Conservation (phyloP, 1,140 invertebrate species). For the Macrotrachela quadricornifera region DNA sequence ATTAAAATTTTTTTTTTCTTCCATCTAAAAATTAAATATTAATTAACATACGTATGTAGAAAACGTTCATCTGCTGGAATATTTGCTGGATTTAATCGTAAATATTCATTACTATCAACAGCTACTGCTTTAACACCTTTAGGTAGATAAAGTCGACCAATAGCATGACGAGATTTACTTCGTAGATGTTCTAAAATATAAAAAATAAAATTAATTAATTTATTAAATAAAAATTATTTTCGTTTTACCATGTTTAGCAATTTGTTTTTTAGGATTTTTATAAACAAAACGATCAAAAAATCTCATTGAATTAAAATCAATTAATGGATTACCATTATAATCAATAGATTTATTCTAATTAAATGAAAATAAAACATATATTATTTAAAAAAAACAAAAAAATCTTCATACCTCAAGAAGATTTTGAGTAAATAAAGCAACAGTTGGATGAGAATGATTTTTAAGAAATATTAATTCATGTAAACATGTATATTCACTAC, state of each 20-base stretch:
- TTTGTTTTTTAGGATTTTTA: conserved; percentile 65
- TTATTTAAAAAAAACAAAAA: conserved; percentile 1
- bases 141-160: not conserved
- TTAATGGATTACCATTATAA: conserved; percentile 71
- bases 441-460: conserved; percentile 69
- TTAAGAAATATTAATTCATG: conserved; percentile 48
- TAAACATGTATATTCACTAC: conserved; percentile 43
- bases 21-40: too few species aligned
- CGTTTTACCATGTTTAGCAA: conserved; percentile 26
- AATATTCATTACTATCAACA: conserved; percentile 45
- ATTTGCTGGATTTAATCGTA: conserved; percentile 41
- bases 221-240: not conserved
- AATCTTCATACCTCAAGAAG: conserved; percentile 42
- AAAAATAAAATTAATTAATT: not conserved
- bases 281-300: conserved; percentile 85
- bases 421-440: conserved; percentile 59
- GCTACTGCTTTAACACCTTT: conserved; percentile 37
- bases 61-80: conserved; percentile 62
- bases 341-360: conserved; percentile 36
- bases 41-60: conserved; percentile 38
- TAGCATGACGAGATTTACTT: not conserved
- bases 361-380: not conserved
- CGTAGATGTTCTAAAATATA: not conserved
- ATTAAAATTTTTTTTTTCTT: not conserved
- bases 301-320: conserved; percentile 64